phyloP scores from a whole-genome alignment of 2,888 invertebrate species.

The Galeruca laticollis region DNA sequence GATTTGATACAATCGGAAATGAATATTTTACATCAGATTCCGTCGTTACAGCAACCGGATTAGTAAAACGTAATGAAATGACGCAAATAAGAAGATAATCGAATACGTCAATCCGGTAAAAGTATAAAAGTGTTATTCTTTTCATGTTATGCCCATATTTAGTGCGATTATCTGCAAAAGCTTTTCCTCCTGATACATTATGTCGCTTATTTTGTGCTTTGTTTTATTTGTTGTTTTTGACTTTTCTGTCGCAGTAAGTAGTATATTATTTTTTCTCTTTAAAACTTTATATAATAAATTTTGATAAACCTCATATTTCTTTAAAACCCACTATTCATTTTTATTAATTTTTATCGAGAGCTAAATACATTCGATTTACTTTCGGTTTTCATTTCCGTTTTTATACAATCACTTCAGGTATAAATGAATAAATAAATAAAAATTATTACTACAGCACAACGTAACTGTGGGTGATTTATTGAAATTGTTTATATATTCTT shows the following conservation, averaged over 20 bases:
- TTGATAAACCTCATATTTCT: no score
- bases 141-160: background rate
- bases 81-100: constrained; percentile 1
- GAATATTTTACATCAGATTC: background rate
- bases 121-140: background rate
- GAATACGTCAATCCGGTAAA: background rate
- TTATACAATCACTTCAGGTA: background rate
- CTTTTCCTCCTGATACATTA: background rate
- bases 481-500: no score
- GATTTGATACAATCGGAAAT: background rate
- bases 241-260: background rate
- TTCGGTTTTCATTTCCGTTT: background rate
- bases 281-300: no score
- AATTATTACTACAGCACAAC: no score
- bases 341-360: no score
- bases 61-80: background rate
- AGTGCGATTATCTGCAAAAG: background rate
- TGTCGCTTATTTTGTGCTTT: background rate
- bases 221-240: background rate
- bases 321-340: no score
- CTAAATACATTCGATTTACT: background rate
- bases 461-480: background rate
- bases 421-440: background rate
- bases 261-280: no score
- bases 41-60: background rate